Evolutionary conservation across 2,113 vertebrate species (phyloP).

Genomic region (Pluvianellus socialis): DNA sequence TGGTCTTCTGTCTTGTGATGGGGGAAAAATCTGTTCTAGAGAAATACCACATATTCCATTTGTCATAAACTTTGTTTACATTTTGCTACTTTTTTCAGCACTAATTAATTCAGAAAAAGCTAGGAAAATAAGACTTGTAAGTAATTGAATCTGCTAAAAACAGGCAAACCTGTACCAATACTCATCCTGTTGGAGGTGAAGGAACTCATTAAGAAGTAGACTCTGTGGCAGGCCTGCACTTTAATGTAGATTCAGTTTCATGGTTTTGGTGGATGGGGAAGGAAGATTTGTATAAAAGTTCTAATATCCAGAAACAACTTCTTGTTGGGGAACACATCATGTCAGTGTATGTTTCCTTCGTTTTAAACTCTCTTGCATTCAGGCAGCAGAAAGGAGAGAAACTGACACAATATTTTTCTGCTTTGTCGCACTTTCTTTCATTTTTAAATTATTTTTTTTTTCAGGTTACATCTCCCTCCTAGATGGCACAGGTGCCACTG

Average conservation of each 20-base stretch:
- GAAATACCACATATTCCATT: background rate
- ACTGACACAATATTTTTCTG: background rate
- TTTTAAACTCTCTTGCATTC: background rate
- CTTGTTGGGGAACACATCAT: fast-evolving
- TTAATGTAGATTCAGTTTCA: background rate
- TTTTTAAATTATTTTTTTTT: background rate
- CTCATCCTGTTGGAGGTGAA: background rate
- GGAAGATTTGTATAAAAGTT: background rate
- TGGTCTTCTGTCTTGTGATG: background rate
- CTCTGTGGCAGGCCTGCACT: background rate
- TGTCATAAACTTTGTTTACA: background rate
- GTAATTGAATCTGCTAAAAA: background rate
- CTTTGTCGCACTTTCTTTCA: fast-evolving
- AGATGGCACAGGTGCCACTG: background rate
- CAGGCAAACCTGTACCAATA: fast-evolving
- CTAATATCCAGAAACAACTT: background rate
- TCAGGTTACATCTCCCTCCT: background rate
- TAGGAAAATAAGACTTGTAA: background rate
- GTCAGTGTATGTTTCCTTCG: background rate
- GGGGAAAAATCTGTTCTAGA: background rate
- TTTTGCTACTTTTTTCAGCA: background rate
- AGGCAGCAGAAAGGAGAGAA: background rate
- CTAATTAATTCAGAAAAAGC: background rate
- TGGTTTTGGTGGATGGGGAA: background rate
- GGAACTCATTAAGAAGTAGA: background rate